Base-by-base conservation (phyloP, 2,113 vertebrate species). In the Vulpes vulpes region DNA sequence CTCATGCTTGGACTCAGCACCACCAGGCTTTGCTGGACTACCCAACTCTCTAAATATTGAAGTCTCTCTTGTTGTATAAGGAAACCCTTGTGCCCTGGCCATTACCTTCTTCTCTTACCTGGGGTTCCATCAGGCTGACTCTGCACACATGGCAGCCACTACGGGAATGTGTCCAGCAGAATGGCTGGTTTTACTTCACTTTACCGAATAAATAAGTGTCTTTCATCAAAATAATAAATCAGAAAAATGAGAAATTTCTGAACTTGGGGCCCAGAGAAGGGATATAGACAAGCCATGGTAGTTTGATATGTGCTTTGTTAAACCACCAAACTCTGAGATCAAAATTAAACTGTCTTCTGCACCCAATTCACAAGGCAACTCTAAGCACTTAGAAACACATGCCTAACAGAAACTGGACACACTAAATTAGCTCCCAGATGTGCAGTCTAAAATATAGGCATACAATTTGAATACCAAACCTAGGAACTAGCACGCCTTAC, bases 351-450 rank as follows among this genome's bases (percentile, higher is more conserved):
- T 91, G 10, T 82, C 60, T 51, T 96, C 30, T 11, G 22, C 43
- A 64, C 17, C 49, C 22, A 78, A 43, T 91, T 95, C 88, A 89
- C 76, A 93, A 87, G 59, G 80, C 49, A 69, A 87, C 53, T 14
- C 23, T 84, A 85, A 94, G 85, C 51, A 38, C 76, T 73, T 51
- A 89, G 79, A 93, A 62, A 73, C 79, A 95, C 73, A 43, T 76
- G 73, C 27, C 74, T 95, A 76, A 55, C 27, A 96, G 90, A 89
- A 96, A 94, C 84, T 49, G 82, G 88, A 62, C 87, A 87, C 43
- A 62, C 84, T 93, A 95, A 96, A 97, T 97, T 96, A 97, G 94
- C 62, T 92, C 78, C 92, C 94, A 97, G 88, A 94, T 51, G 88
- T 71, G 88, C 38, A 49, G 23, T 91, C 80, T 94, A 71, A 97